These are phyloP conservation scores for Rhyacophila brunnea DNA, from an alignment of 1,140 invertebrate genomes.

Conservation along the genomic window DNA sequence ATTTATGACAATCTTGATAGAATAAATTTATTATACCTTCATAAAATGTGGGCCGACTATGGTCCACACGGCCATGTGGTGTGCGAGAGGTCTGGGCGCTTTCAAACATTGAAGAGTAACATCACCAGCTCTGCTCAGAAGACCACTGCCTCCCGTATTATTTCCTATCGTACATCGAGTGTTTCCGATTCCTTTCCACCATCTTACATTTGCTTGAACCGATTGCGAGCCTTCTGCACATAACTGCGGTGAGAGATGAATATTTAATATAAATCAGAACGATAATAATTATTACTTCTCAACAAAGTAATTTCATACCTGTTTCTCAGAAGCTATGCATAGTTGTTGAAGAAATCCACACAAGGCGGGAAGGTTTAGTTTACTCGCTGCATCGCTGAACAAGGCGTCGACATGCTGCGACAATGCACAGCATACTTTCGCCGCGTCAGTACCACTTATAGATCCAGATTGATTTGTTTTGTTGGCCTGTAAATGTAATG, in stretches of 20 bases:
- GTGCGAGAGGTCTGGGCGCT: constrained; percentile 82
- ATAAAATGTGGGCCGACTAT: constrained; percentile 88
- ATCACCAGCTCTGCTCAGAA: constrained; percentile 81
- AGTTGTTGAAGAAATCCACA: constrained; percentile 77
- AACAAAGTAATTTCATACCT: constrained; percentile 47
- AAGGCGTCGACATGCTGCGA: constrained; percentile 83
- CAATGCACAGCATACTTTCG: constrained; percentile 82
- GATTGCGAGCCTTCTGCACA: constrained; percentile 38
- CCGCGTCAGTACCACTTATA: constrained; percentile 76
- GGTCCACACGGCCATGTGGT: constrained; percentile 88
- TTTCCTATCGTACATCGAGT: constrained; percentile 36
- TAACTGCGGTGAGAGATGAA: constrained; percentile 3
- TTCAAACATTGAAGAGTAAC: constrained; percentile 83
- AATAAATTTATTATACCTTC: constrained; percentile 60
- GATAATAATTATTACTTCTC: too few relatives aligned
- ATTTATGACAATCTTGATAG: background rate
- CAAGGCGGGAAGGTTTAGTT: constrained; percentile 82
- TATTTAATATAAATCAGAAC: too few relatives aligned
- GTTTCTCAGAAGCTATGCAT: constrained; percentile 77
- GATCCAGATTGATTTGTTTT: constrained; percentile 61
- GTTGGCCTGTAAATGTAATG: constrained; percentile 24
- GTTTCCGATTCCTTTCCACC: constrained; percentile 51
- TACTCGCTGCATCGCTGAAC: constrained; percentile 82
- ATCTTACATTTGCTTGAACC: constrained; percentile 52
- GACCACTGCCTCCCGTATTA: constrained; percentile 48